Evolutionary conservation across 1,140 invertebrate genomes (phyloP).

Genomic region (Brachystomella parvula): DNA sequence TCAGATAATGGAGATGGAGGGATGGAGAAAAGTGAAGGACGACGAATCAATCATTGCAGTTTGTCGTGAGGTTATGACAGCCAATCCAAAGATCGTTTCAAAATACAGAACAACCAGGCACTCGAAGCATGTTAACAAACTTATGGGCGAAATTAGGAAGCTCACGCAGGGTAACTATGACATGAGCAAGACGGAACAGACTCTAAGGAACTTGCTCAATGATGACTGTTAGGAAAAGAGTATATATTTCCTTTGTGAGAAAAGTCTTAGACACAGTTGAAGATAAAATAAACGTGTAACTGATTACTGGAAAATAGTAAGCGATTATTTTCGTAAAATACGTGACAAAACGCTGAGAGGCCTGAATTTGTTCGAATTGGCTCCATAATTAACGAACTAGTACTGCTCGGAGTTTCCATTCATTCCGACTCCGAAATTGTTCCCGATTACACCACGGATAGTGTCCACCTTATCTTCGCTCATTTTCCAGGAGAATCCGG

Average conservation of each 20-base stretch:
- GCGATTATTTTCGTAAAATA: no score
- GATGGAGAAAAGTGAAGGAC: slow-evolving; percentile 57
- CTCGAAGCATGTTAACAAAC: slow-evolving; percentile 22
- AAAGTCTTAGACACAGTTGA: no score
- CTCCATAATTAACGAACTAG: no score
- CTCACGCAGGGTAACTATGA: slow-evolving; percentile 12
- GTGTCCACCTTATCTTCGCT: slow-evolving; percentile 12
- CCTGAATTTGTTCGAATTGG: no score
- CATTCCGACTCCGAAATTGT: background rate
- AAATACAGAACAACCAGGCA: slow-evolving; percentile 16
- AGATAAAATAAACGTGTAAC: no score
- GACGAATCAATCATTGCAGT: slow-evolving; percentile 51
- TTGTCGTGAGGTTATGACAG: slow-evolving; percentile 54
- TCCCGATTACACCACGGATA: slow-evolving; percentile 14
- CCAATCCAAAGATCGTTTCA: slow-evolving; percentile 57
- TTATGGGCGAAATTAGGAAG: slow-evolving; percentile 15
- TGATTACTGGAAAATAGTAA: no score
- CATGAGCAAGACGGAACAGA: slow-evolving; percentile 22
- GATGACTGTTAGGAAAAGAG: no score
- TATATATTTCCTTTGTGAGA: no score
- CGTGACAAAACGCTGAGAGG: no score
- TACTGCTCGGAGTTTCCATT: no score
- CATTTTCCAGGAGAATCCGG: background rate
- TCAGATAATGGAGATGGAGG: slow-evolving; percentile 55
- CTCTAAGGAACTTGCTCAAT: slow-evolving; percentile 10